Evolutionary conservation across 2,888 invertebrate genomes (phyloP).

Genomic region (Agrotis puta): DNA sequence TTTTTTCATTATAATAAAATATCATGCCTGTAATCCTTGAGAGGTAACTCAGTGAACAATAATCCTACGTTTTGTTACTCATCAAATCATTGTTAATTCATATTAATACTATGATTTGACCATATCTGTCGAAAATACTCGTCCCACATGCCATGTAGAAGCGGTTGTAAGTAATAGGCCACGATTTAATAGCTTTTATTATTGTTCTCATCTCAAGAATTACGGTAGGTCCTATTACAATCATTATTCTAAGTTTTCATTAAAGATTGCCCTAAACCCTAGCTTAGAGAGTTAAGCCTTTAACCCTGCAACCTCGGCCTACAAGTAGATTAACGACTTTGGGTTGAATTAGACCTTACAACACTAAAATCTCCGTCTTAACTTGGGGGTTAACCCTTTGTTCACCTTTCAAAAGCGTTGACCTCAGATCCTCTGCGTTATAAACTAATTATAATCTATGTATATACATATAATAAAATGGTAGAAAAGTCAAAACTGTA

Average conservation of each 20-base stretch:
- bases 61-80: too few relatives aligned
- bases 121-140: too few relatives aligned
- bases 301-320: constrained; percentile 32
- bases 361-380: constrained; percentile 35
- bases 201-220: not conserved
- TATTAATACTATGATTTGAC: too few relatives aligned
- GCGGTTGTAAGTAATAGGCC: too few relatives aligned
- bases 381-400: constrained; percentile 27
- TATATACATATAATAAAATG: too few relatives aligned
- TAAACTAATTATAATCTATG: too few relatives aligned
- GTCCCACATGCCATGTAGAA: not conserved
- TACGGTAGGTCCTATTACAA: not conserved
- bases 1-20: not conserved
- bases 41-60: too few relatives aligned
- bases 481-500: too few relatives aligned
- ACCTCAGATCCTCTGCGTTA: not conserved
- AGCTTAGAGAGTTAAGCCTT: constrained; percentile 37
- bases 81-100: too few relatives aligned
- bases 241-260: constrained; percentile 6
- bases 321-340: constrained; percentile 42
- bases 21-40: not conserved
- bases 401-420: constrained; percentile 17
- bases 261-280: constrained; percentile 7
- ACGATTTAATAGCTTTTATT: too few relatives aligned
- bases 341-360: constrained; percentile 30